Base-by-base conservation (phyloP, 2,888 invertebrate genomes). In the Ormyrus pomaceus region DNA sequence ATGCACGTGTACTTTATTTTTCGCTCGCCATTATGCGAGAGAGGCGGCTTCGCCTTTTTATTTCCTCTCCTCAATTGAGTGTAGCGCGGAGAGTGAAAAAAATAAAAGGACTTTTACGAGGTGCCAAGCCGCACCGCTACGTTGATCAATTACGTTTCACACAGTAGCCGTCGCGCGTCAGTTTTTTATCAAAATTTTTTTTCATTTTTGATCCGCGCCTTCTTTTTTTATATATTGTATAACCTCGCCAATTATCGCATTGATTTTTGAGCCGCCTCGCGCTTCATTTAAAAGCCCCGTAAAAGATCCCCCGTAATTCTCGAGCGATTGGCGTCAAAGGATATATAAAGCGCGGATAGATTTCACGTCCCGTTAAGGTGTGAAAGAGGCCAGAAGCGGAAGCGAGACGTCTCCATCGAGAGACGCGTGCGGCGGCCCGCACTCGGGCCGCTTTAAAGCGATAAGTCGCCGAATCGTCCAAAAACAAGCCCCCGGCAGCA, bases 131-230 rank as follows among this genome's bases (percentile, higher is more conserved):
- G 11, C 34, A 34, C 62, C 68, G 9, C 55, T 51, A 19, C 8
- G 73, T 62, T 73, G 73, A 62, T 73, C 64, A 73, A 73, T 73
- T 73, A 73, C 19, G 51, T 59, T 59, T 71, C 59, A 59, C 58
- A 50, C 50, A 48, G 19, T 19, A 51, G 48, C 65, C 56, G 58
- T 45, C 34, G n/a, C 45, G 34, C 34, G 46, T 46, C 7, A 46
- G 11, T 13, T 62, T 80, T 81, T 75, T 81, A 10, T 62, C 48
- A 3, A n/a, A 6, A 13, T 62, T 62, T 48, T 62, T 53, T 13
- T 64, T 64, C 53, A 11, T 69, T 69, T 53, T 48, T 64, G 53
- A 46, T 64, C 5, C 34, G 34, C 34, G 4, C 34, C 34, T 68
- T 55, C 7, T 34, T 53, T 1, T 11, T 59, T 58, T 55, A 6